Conservation (phyloP, 2,113 vertebrate genomes). For the Ascaphus truei region DNA sequence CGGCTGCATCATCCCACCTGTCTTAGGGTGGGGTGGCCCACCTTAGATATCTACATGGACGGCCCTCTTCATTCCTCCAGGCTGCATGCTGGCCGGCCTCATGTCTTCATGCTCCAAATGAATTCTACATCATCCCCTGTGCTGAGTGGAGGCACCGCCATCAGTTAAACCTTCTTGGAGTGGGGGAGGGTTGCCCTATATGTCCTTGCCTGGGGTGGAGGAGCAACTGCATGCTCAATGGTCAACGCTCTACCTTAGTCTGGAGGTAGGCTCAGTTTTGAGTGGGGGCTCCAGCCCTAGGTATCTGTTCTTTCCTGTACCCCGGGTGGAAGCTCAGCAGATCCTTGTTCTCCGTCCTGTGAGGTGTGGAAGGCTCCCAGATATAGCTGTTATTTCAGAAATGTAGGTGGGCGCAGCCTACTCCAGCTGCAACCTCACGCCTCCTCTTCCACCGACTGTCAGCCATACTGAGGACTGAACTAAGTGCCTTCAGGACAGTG, state of each 20-base stretch:
- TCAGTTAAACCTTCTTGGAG: not conserved
- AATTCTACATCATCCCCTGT: not conserved
- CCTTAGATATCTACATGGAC: not conserved
- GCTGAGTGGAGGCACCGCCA: not conserved
- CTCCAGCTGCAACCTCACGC: not conserved
- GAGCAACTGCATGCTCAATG: not conserved
- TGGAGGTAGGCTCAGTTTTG: not conserved
- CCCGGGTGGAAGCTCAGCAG: not conserved
- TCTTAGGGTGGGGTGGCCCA: slow-evolving; percentile 21
- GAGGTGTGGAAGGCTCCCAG: not conserved
- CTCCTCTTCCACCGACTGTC: not conserved
- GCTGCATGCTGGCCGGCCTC: not conserved
- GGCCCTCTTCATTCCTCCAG: slow-evolving; percentile 12
- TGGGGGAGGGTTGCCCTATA: not conserved
- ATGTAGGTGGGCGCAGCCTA: not conserved
- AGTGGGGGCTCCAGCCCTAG: not conserved
- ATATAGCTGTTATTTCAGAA: not conserved
- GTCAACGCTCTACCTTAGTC: not conserved
- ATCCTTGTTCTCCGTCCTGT: not conserved
- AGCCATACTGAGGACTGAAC: slow-evolving; percentile 36
- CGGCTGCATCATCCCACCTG: slow-evolving; percentile 9
- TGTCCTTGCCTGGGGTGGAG: not conserved
- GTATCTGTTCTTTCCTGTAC: not conserved
- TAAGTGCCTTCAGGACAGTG: slow-evolving; percentile 33
- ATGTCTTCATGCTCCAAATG: not conserved